Evolutionary conservation across 2,797 vertebrate species (phyloP), one percentile per base, ranked within the genome.

Genomic region (Sphenodon punctatus): DNA sequence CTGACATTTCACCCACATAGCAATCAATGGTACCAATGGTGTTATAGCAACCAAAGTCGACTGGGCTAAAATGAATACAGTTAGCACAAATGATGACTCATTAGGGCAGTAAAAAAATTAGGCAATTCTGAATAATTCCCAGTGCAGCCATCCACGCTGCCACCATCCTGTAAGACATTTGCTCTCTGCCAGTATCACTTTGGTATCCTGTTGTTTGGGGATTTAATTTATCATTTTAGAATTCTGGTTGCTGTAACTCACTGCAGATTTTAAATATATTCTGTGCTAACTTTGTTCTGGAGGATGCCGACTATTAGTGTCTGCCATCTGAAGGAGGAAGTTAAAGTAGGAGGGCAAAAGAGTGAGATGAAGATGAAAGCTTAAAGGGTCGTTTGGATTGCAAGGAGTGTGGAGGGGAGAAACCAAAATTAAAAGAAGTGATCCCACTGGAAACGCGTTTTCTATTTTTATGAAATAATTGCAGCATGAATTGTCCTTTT

Each of bases 191-290:
- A 64, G 43, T 67, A 76, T 87, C 74, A 60, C 59, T 82, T 86
- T 68, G 81, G 68, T 53, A 70, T 72, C 68, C 65, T 43, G 42
- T 69, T 67, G 73, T 81, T 94, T 90, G 84, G 64, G 59, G 88
- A 87, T 84, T 91, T 82, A 87, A 91, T 86, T 82, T 90, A 92
- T 88, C 5, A 72, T 84, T 94, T 90, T 74, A 92, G 87, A 91
- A 92, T 86, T 88, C 90, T 60, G 25, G 69, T 89, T 92, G 65
- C 87, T 81, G 92, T 87, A 92, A 94, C 85, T 82, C 68, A 70
- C 85, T 65, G 78, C 91, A 88, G 87, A 85, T 89, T 93, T 92
- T 75, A 86, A 91, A 90, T 85, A 86, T 72, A 86, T 92, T 88
- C 82, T 68, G 49, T 72, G 85, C 78, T 74, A 58, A 69, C 88